These are phyloP conservation scores for Xanthorhoe designata DNA, from an alignment of 2,888 invertebrate species.

Conservation along the genomic window DNA sequence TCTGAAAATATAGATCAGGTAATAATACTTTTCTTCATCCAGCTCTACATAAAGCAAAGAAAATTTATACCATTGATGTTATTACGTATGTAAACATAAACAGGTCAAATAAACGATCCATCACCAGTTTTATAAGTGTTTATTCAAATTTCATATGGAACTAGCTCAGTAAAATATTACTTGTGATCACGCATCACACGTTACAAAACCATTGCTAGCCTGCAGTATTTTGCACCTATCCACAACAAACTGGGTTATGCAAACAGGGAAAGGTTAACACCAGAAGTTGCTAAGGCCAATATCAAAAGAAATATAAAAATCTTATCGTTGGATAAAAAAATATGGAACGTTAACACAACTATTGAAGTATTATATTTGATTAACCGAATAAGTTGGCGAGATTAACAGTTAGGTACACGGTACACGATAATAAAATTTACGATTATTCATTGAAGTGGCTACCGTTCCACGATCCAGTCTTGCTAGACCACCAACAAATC, in stretches of 20 bases:
- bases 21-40: constrained; percentile 35
- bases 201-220: constrained; percentile 21
- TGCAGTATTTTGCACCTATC: constrained; percentile 37
- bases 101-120: neutral
- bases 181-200: constrained; percentile 27
- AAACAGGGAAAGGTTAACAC: constrained; percentile 32
- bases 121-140: neutral
- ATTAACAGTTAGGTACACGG: constrained; percentile 56
- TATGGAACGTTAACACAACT: constrained; percentile 35
- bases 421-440: constrained; percentile 36
- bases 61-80: too few species aligned
- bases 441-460: constrained; percentile 32
- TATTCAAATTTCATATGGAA: constrained; percentile 6
- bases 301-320: constrained; percentile 31
- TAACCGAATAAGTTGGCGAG: constrained; percentile 44
- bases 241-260: constrained; percentile 34
- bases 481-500: constrained; percentile 46
- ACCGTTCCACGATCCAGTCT: constrained; percentile 47
- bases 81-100: neutral
- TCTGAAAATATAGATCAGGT: constrained; percentile 91
- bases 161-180: constrained; percentile 23
- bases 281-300: constrained; percentile 28
- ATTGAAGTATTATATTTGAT: constrained; percentile 42
- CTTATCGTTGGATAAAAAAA: constrained; percentile 42
- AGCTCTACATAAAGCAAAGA: neutral